Evolutionary conservation across 2,113 vertebrate genomes (phyloP).

Genomic region (Macaca mulatta): DNA sequence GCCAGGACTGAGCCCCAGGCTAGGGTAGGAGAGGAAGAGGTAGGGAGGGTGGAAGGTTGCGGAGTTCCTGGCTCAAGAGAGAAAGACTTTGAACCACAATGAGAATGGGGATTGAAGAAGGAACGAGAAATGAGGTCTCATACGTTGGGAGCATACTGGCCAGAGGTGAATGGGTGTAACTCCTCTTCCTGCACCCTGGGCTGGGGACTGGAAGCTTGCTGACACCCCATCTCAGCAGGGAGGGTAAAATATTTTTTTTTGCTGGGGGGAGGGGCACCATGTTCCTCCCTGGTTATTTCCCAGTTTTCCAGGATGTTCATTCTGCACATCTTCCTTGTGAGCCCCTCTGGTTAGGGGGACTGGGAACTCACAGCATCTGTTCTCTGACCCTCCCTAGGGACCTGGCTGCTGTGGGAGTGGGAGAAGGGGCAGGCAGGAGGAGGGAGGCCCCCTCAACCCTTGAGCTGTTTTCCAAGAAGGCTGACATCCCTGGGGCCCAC

Average conservation of each 20-base stretch:
- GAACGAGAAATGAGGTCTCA: neutral
- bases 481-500: neutral
- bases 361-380: neutral
- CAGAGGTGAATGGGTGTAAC: too few species aligned
- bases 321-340: neutral
- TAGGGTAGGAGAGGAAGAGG: neutral
- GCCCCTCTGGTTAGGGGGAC: neutral
- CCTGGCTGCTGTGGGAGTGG: neutral
- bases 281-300: neutral
- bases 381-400: neutral
- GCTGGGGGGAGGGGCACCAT: too few species aligned
- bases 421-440: neutral
- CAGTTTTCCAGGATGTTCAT: neutral
- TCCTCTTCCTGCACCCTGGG: too few species aligned
- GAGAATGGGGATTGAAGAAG: neutral
- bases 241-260: neutral
- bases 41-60: neutral
- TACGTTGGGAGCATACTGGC: neutral
- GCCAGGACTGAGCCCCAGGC: neutral
- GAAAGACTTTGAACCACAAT: neutral
- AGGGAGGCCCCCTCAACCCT: neutral
- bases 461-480: slow-evolving; percentile 56
- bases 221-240: neutral
- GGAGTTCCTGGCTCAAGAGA: neutral
- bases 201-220: neutral